Evolutionary conservation across 2,113 vertebrate genomes (phyloP), one percentile per base, ranked within the genome.

Genomic region (Garra rufa): DNA sequence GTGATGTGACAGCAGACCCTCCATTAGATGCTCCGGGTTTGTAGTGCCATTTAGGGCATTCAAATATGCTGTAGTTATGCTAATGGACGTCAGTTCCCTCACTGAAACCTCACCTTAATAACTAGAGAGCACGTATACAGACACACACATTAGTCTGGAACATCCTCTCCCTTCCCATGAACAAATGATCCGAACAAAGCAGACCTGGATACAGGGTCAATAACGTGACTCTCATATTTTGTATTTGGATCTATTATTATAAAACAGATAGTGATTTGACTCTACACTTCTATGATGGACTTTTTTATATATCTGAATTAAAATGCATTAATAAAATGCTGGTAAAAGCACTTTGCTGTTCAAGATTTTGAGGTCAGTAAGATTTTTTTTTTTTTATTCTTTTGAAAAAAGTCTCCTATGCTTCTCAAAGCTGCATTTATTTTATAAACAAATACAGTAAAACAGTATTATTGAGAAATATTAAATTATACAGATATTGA

Each of bases 11-110:
- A 67, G 86, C 63, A 28, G 59, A 50, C 63, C 43, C 14, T 81
- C 63, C 50, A 74, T 85, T 83, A 81, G 28, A 55, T 43, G 59
- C 50, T 74, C 34, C 73, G 57, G 65, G 19, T 82, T 77, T 73
- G 59, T 73, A 87, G 83, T 82, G 83, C 82, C 83, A 84, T 86
- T 87, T 86, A 83, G 70, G 55, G 82, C 81, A 46, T 61, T 85
- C 84, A 85, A 71, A 82, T 81, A 79, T 87, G 84, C 81, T n/a
- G 8, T 79, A 19, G 76, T 70, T 84, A 87, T 81, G 85, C 46
- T 88, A 85, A 89, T 86, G 88, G 88, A 61, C 21, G 78, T 57
- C 86, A 89, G 80, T 87, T 81, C 67, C 67, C 34, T 38, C 59
- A 26, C 86, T 82, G 21, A 86, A 86, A 78, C 57, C 69, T 28